Conservation (phyloP, 1,140 invertebrate species). For the Acromyrmex charruanus region DNA sequence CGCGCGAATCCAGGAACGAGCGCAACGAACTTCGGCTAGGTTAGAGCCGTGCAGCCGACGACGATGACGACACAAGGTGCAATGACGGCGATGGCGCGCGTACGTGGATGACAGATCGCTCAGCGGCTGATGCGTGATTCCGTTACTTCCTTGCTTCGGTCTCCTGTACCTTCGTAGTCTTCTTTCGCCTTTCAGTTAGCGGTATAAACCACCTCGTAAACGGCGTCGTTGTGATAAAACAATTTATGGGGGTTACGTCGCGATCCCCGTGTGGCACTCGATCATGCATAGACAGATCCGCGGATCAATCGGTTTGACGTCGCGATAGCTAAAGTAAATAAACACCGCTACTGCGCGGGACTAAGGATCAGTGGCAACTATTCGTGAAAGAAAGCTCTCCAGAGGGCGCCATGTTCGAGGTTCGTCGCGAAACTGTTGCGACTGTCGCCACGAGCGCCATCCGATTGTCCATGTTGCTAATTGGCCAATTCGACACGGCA, state of each 20-base stretch:
- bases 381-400: neutral
- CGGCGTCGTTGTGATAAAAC: neutral
- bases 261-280: neutral
- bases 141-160: neutral
- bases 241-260: neutral
- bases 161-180: neutral
- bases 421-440: too few species aligned
- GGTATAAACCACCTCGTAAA: neutral
- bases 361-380: neutral
- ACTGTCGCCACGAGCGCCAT: too few species aligned
- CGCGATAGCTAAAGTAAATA: slow-evolving; percentile 77
- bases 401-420: slow-evolving; percentile 48
- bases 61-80: slow-evolving; percentile 53
- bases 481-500: neutral
- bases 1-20: slow-evolving; percentile 19
- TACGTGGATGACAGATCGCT: slow-evolving; percentile 14
- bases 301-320: slow-evolving; percentile 67
- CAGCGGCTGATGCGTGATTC: neutral
- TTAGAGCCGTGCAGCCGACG: slow-evolving; percentile 54
- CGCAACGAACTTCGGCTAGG: slow-evolving; percentile 50
- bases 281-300: neutral
- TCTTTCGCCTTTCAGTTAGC: neutral
- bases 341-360: slow-evolving; percentile 79
- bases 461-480: neutral
- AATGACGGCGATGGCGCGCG: slow-evolving; percentile 26